Conservation (phyloP, 2,888 invertebrate genomes). For the Adelognathus sp. region DNA sequence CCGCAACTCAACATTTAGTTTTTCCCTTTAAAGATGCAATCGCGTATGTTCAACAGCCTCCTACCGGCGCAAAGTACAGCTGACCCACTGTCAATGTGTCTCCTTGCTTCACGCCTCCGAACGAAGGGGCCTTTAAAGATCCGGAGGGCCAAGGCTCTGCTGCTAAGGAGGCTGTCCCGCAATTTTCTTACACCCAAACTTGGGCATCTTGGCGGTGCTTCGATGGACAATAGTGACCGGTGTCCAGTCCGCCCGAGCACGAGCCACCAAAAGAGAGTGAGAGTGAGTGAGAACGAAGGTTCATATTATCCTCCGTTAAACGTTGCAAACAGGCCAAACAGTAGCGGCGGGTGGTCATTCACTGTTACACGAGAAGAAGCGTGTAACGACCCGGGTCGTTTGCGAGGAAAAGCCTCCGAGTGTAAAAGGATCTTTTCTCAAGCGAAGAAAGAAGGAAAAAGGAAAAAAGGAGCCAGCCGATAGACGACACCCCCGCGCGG, state of each 20-base stretch:
- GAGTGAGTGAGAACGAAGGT: neutral
- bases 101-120: conserved; percentile 49
- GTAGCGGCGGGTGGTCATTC: conserved; percentile 64
- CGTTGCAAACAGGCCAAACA: conserved; percentile 61
- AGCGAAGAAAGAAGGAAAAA: neutral
- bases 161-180: conserved; percentile 34
- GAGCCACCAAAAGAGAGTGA: conserved; percentile 22
- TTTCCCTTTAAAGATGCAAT: neutral
- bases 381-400: conserved; percentile 60
- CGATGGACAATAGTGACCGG: conserved; percentile 54
- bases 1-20: neutral
- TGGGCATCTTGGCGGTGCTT: conserved; percentile 4
- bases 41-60: neutral
- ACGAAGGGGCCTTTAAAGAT: conserved; percentile 24
- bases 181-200: conserved; percentile 20
- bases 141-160: conserved; percentile 22
- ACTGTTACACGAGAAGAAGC: conserved; percentile 52
- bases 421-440: neutral
- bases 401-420: neutral
- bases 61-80: conserved; percentile 4
- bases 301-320: conserved; percentile 53
- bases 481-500: conserved; percentile 43
- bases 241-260: conserved; percentile 39
- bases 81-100: conserved; percentile 29
- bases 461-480: conserved; percentile 7